Evolutionary conservation across 2,113 vertebrate species (phyloP).

Genomic region (Nibea albiflora): DNA sequence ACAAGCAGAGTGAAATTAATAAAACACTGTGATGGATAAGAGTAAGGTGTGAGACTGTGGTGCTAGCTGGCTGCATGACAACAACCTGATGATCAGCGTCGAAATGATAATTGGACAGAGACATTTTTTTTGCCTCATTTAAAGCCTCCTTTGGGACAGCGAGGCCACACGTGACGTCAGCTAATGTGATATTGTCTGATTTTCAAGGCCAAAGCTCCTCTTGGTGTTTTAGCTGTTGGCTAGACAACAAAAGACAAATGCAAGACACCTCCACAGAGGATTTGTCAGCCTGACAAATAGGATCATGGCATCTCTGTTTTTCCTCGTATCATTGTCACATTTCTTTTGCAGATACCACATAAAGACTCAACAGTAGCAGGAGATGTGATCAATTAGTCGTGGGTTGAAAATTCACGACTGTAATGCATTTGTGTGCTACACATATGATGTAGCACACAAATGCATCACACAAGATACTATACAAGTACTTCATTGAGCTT

Average conservation of each 20-base stretch:
- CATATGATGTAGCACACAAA: constrained; percentile 3
- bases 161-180: background rate
- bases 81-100: background rate
- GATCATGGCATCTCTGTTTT: background rate
- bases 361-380: background rate
- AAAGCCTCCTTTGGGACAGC: background rate
- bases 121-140: background rate
- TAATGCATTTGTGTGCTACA: too few relatives aligned
- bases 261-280: background rate
- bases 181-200: constrained; percentile 4
- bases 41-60: background rate
- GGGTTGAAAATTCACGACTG: background rate
- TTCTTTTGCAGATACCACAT: background rate
- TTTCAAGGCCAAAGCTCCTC: constrained; percentile 36
- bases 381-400: background rate
- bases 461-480: background rate
- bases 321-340: background rate
- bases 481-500: background rate
- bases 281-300: background rate
- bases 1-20: background rate
- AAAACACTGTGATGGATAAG: background rate
- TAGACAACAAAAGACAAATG: background rate
- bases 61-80: background rate
- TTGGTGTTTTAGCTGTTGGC: background rate
- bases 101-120: background rate